Conservation (phyloP, 1,140 invertebrate genomes). For the Drosophila seguyi region DNA sequence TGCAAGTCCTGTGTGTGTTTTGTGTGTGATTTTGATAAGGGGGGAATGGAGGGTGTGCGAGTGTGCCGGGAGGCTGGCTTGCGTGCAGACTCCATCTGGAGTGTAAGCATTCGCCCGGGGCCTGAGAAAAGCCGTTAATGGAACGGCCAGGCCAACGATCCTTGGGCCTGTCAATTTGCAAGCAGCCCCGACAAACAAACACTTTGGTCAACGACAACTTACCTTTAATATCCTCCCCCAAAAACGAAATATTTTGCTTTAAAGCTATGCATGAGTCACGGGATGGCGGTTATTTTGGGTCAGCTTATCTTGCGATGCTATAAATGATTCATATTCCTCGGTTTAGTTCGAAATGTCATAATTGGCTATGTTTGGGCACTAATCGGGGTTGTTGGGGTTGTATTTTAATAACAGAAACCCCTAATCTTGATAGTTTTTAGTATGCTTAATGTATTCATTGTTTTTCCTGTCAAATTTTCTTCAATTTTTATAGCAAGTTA, state of each 20-base stretch:
- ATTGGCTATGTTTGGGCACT: constrained; percentile 14
- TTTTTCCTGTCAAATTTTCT: no score
- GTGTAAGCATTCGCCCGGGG: constrained; percentile 37
- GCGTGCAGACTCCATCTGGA: constrained; percentile 48
- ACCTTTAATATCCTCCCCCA: constrained; percentile 19
- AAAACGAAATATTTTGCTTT: not conserved
- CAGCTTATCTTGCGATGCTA: constrained; percentile 34
- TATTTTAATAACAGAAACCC: not conserved
- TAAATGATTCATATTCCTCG: constrained; percentile 39
- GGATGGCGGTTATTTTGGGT: constrained; percentile 19
- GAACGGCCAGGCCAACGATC: constrained; percentile 25
- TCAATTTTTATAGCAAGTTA: no score
- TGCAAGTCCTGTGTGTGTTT: not conserved
- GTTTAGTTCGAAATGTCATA: constrained; percentile 12
- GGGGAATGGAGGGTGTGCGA: not conserved
- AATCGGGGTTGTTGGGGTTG: constrained; percentile 2
- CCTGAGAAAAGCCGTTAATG: constrained; percentile 38
- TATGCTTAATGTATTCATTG: not conserved
- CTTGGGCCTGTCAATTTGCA: constrained; percentile 34
- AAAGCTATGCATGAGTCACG: constrained; percentile 33
- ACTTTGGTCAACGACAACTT: not conserved
- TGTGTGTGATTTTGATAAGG: constrained; percentile 24
- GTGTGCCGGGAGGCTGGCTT: constrained; percentile 19
- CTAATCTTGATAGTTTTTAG: not conserved
- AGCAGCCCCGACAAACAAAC: constrained; percentile 2